Conservation (phyloP, 2,113 vertebrate genomes). For the Struthio camelus region DNA sequence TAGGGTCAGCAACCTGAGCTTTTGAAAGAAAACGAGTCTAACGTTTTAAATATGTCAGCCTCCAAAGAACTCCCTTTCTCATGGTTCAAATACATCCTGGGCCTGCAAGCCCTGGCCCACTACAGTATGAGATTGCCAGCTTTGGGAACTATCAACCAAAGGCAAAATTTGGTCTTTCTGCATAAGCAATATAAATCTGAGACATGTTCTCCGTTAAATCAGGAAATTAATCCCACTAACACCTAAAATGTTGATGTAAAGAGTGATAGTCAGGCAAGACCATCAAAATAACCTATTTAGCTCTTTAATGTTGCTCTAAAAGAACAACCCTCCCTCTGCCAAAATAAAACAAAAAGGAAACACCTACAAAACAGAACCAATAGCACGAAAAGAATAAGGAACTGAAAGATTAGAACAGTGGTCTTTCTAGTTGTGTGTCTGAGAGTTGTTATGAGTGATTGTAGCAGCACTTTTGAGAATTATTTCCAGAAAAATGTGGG, state of each 20-base stretch:
- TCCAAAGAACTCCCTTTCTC: not conserved
- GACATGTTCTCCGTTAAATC: not conserved
- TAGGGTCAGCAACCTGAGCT: not conserved
- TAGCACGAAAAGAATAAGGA: not conserved
- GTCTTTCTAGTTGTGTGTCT: not conserved
- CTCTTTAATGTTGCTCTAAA: not conserved
- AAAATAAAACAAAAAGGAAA: not conserved
- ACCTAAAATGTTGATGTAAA: not conserved
- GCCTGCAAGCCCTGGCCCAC: not conserved
- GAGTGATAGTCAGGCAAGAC: not conserved
- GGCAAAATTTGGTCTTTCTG: not conserved
- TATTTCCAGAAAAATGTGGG: not conserved
- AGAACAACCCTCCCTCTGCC: not conserved
- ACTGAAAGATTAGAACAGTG: not conserved
- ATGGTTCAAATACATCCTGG: not conserved
- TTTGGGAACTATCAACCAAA: not conserved
- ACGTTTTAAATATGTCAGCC: not conserved
- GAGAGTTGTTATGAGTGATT: not conserved
- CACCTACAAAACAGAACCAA: not conserved
- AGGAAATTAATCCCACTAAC: not conserved
- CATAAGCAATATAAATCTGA: not conserved
- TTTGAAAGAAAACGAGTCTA: constrained; percentile 1
- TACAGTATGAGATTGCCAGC: not conserved
- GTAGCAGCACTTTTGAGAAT: not conserved
- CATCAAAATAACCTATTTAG: not conserved